These are phyloP conservation scores for Archips xylosteana DNA, from an alignment of 2,888 invertebrate genomes.

Conservation along the genomic window DNA sequence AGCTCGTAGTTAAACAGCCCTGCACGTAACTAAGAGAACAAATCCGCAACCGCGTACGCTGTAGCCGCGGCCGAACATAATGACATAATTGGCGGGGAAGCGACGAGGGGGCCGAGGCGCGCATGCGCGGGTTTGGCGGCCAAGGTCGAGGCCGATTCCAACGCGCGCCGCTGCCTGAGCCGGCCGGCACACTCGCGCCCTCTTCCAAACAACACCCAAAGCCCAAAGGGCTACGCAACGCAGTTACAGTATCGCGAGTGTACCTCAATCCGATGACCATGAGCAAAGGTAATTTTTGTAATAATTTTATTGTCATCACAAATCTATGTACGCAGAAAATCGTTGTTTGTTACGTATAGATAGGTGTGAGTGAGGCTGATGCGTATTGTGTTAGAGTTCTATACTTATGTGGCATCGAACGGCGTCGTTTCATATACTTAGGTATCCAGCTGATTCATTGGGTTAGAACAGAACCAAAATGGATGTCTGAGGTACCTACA, in stretches of 20 bases:
- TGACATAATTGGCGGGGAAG: conserved; percentile 82
- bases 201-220: conserved; percentile 63
- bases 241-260: conserved; percentile 65
- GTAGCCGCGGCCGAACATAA: conserved; percentile 61
- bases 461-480: conserved; percentile 57
- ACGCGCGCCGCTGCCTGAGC: conserved; percentile 82
- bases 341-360: conserved; percentile 50
- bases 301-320: conserved; percentile 41
- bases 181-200: conserved; percentile 72
- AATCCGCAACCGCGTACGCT: conserved; percentile 32
- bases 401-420: conserved; percentile 43
- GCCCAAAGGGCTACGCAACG: conserved; percentile 67
- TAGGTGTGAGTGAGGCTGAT: conserved; percentile 37
- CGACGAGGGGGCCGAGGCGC: conserved; percentile 59
- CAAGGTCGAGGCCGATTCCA: conserved; percentile 85
- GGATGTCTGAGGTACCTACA: conserved; percentile 59
- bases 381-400: conserved; percentile 45
- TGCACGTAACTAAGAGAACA: background rate
- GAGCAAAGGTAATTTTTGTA: conserved; percentile 57
- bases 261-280: conserved; percentile 46
- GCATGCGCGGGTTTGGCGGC: conserved; percentile 85
- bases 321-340: conserved; percentile 15
- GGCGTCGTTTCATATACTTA: conserved; percentile 28
- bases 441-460: conserved; percentile 8
- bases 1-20: too few relatives aligned